Conservation (phyloP, 2,888 invertebrate genomes). For the Rhagonycha lutea region DNA sequence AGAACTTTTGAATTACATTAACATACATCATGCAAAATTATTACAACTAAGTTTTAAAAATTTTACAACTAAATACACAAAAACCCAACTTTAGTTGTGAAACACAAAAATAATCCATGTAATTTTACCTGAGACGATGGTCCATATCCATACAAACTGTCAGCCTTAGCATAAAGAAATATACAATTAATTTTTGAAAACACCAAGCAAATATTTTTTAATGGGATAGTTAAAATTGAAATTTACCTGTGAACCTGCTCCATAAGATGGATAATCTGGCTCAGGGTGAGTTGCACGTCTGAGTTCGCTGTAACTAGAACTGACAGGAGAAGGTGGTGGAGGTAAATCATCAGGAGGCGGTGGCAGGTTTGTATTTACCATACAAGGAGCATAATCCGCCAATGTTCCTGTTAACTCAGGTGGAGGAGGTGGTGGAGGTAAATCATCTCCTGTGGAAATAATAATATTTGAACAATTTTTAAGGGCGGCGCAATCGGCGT, state of each 20-base stretch:
- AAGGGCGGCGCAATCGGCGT: too few relatives aligned
- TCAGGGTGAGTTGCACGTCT: conserved; percentile 75
- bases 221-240: background rate
- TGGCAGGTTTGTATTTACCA: conserved; percentile 54
- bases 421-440: conserved; percentile 67
- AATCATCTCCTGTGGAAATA: conserved; percentile 55
- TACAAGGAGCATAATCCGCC: conserved; percentile 53
- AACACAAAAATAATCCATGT: background rate
- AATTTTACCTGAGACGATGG: conserved; percentile 56
- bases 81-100: background rate
- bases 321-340: conserved; percentile 87
- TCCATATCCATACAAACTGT: conserved; percentile 50
- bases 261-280: conserved; percentile 61
- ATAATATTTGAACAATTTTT: background rate
- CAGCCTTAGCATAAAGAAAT: conserved; percentile 35
- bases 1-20: background rate
- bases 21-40: background rate
- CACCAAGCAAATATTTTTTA: background rate
- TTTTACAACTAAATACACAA: background rate
- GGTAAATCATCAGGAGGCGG: conserved; percentile 67
- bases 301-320: conserved; percentile 88
- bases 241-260: conserved; percentile 71
- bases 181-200: conserved; percentile 30
- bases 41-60: background rate
- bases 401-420: conserved; percentile 57